Base-by-base conservation (phyloP, 2,113 vertebrate species). In the Salminus brasiliensis region DNA sequence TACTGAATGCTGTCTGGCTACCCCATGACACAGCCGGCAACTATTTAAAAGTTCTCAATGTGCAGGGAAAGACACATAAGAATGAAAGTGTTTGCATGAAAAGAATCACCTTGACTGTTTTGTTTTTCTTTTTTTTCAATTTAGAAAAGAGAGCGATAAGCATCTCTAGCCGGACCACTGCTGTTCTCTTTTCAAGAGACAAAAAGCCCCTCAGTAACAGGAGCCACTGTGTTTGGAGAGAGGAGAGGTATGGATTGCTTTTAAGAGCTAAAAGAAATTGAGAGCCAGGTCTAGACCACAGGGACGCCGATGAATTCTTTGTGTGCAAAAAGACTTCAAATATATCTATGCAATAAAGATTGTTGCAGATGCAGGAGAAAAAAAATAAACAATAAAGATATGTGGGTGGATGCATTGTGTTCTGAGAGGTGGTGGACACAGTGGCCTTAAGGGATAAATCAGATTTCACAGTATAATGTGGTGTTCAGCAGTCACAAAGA, bases 41-140 rank as follows among this genome's bases (percentile, higher is more conserved):
- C 60, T 71, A 79, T 82, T 72, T 81, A 15, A 79, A 76, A 79
- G 41, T 43, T 65, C 53, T 13, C 34, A 57, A 59, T 1, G 23
- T 45, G 25, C 18, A 78, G 6, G 43, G 15, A 18, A 53, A 13
- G 12, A 15, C 27, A 63, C 43, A 47, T 21, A 55, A 69, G 32
- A 70, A 76, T 73, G 53, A 47, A 74, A 73, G 23, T 62, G 43
- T 16, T n/a, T 34, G 36, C 69, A 76, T 49, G 36, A 66, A 83
- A 76, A 63, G 23, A 82, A 47, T 62, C 32, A 52, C 41, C 53
- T 36, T 29, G 25, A 36, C 4, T n/a, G n/a, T n/a, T n/a, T n/a
- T n/a, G n/a, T n/a, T n/a, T n/a, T 12, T 70, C 72, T 81, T 57
- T 68, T 65, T 63, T 69, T 27, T 21, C 11, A 30, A 5, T 53